A percentile compares a stretch with the other conserved stretches of the same genome.
Conservation (phyloP, 2,797 vertebrate species). For the Phoebastria nigripes region DNA sequence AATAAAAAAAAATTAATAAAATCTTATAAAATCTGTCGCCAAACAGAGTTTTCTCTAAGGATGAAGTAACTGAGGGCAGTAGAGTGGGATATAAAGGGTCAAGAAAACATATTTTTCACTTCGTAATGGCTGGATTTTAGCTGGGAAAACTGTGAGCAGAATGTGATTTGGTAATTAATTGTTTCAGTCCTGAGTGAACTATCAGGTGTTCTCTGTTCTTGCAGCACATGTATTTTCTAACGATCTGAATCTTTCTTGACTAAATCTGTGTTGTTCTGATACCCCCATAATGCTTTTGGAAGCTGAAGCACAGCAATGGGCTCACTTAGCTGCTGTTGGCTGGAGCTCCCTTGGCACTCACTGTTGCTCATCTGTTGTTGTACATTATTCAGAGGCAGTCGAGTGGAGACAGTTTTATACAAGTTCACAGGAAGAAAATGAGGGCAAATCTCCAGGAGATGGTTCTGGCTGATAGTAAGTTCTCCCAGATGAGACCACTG, state of each 20-base stretch:
- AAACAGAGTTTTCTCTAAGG: background rate
- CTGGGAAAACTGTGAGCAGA: background rate
- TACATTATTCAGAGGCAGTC: constrained; percentile 34
- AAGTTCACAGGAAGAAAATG: constrained; percentile 54
- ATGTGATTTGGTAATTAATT: background rate
- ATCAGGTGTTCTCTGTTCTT: background rate
- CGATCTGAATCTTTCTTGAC: background rate
- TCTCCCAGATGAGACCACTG: constrained; percentile 2
- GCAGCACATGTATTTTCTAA: background rate
- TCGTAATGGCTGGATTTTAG: background rate
- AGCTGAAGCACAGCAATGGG: background rate
- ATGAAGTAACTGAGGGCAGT: background rate
- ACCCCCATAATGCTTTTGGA: background rate
- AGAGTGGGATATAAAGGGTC: background rate
- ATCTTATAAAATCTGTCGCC: background rate
- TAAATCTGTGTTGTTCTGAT: background rate
- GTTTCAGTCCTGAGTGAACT: background rate
- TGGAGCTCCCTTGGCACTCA: constrained; percentile 27
- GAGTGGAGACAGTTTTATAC: constrained; percentile 32
- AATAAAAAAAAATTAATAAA: background rate
- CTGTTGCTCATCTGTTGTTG: constrained; percentile 24
- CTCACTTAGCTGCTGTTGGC: background rate
- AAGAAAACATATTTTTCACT: background rate
- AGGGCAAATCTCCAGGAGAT: constrained; percentile 33
- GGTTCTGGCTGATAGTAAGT: background rate